Percentiles rank a stretch among this genome's conserved stretches.
Evolutionary conservation across 2,888 invertebrate genomes (phyloP).

Genomic region (Ischnura elegans): DNA sequence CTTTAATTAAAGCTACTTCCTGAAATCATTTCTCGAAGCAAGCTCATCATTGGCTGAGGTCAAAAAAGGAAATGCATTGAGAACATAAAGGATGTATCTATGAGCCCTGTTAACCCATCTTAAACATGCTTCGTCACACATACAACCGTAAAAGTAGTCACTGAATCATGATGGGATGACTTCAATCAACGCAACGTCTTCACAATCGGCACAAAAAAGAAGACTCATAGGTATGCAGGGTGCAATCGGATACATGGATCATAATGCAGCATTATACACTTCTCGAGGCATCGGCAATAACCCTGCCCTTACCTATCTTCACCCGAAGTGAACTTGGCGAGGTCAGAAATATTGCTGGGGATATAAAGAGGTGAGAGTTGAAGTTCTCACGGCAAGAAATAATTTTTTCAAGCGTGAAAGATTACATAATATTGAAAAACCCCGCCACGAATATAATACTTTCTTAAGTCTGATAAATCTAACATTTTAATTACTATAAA

Average conservation of each 20-base stretch:
- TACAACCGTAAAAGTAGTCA: background rate
- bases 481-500: no score
- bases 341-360: background rate
- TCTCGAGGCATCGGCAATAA: background rate
- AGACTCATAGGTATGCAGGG: background rate
- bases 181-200: background rate
- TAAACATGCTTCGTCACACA: background rate
- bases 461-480: no score
- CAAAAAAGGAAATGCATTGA: background rate
- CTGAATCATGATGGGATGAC: background rate
- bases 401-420: no score
- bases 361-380: background rate
- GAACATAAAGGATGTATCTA: background rate
- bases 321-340: constrained; percentile 20
- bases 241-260: background rate
- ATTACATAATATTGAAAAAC: no score
- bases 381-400: background rate
- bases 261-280: background rate
- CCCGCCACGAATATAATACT: no score
- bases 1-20: no score
- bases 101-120: background rate
- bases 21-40: no score
- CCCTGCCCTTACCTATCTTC: constrained; percentile 20
- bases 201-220: background rate
- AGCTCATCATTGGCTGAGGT: background rate